Conservation (phyloP, 2,888 invertebrate species). For the Pollenia angustigena region DNA sequence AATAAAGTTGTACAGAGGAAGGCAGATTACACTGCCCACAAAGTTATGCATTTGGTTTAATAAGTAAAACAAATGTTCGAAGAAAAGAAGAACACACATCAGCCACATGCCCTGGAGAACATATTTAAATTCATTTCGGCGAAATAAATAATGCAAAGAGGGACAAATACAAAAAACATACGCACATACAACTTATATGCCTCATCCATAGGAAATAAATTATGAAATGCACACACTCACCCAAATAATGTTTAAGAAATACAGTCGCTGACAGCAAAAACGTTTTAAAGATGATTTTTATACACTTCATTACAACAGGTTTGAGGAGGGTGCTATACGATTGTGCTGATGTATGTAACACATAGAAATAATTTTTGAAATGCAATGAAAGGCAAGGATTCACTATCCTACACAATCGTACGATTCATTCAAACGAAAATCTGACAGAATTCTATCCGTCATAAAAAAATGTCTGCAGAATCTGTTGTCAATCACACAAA, state of each 20-base stretch:
- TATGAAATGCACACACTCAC: background rate
- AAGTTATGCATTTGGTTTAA: conserved; percentile 30
- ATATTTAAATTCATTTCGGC: conserved; percentile 43
- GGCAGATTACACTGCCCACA: background rate
- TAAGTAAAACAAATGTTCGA: conserved; percentile 12
- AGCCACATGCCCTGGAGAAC: conserved; percentile 36
- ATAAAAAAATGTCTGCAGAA: too few relatives aligned
- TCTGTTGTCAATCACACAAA: too few relatives aligned
- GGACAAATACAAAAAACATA: background rate
- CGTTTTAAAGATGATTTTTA: too few relatives aligned
- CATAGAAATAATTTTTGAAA: too few relatives aligned
- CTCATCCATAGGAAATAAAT: background rate
- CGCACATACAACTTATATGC: background rate
- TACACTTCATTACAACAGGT: too few relatives aligned
- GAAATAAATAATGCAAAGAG: background rate
- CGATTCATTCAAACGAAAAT: too few relatives aligned
- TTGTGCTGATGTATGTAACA: too few relatives aligned
- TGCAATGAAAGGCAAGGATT: too few relatives aligned
- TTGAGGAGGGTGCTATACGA: too few relatives aligned
- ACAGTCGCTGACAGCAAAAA: too few relatives aligned
- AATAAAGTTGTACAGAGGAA: background rate
- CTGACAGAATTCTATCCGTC: too few relatives aligned
- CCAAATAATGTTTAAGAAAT: background rate
- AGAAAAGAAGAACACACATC: conserved; percentile 27
- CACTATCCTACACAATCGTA: too few relatives aligned